Percentiles rank a stretch among this genome's conserved stretches.
These are phyloP conservation scores for Palythoa heliodiscus DNA, from an alignment of 92 coral and sea anemone species.

Conservation along the genomic window DNA sequence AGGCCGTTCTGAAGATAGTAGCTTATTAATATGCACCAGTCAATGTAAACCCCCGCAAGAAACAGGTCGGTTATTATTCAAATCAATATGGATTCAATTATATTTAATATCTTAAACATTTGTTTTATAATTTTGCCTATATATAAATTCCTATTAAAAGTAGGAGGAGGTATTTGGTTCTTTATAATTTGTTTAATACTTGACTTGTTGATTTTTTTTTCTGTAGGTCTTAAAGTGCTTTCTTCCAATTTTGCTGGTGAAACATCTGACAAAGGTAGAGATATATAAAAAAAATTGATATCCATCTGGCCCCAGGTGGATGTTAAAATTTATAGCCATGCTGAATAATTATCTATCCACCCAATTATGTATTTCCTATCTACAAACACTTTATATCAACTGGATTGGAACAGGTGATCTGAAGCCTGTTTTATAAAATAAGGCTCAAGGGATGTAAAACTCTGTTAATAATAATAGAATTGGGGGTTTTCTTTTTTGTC, in stretches of 20 bases:
- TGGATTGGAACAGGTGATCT: not conserved
- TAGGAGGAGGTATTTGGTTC: not conserved
- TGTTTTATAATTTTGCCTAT: not conserved
- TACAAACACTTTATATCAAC: not conserved
- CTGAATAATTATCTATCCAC: not conserved
- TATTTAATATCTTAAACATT: not conserved
- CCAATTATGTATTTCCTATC: not conserved
- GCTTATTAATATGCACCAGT: not conserved
- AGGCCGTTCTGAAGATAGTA: not conserved
- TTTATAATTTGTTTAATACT: not conserved
- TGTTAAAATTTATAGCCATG: not conserved
- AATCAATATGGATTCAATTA: not conserved
- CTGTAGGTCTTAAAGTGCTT: not conserved
- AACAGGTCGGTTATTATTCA: not conserved
- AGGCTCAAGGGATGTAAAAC: not conserved
- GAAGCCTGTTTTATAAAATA: not conserved
- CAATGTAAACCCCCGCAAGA: conserved; percentile 1
- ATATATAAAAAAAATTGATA: not conserved
- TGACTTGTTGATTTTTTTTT: not conserved
- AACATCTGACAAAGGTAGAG: not conserved
- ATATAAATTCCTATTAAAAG: not conserved
- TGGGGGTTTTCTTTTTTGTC: conserved; percentile 1
- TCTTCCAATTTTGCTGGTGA: not conserved
- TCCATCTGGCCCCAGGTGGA: conserved; percentile 1
- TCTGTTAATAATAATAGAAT: not conserved